Base-by-base conservation (phyloP, 2,113 vertebrate species). In the Ibidorhyncha struthersii region DNA sequence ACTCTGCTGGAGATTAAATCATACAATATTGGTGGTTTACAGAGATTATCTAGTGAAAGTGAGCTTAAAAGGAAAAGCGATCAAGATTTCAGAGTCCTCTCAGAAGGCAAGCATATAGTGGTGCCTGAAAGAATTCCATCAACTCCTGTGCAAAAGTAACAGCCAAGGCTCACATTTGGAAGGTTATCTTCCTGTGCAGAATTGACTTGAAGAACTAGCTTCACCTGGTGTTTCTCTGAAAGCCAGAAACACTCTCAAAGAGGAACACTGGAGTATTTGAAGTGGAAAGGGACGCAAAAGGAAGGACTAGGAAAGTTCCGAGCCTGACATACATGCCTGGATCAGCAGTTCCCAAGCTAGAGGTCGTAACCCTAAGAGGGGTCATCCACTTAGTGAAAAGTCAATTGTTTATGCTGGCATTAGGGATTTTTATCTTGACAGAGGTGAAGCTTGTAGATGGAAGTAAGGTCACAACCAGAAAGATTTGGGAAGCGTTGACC, bases 401-500 rank as follows among this genome's bases (percentile, higher is more conserved):
- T 84, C 92, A 82, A 65, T 85, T 94, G 89, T 87, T 85, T 85
- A 25, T 36, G 77, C 38, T 67, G 73, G 74, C 96, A 72, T 47
- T 18, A 14, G 73, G 53, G 91, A 84, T 77, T 36, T 61, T 18
- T 22, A 27, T 71, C 81, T 19, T 49, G 94, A 95, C 96, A 96
- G 94, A 95, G 77, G 89, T 74, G 77, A 96, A 14, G 55, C 86
- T 74, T 82, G 91, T 56, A 87, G 89, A 65, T 82, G 61, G 84
- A 70, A 69, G 61, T 2, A 63, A 94, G 95, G 96, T 94, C 95
- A 91, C 56, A 43, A 10, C 49, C 66, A 85, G 61, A 63, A 96
- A 70, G 83, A 73, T 43, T 56, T 82, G 84, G 89, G 87, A 94
- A 96, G 85, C 81, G 32, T 43, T 91, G 87, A 91, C 96, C 96